A percentile compares a stretch with the other conserved stretches of the same genome.
Conservation (phyloP, 2,797 vertebrate genomes). For the Sebastes diaconus region DNA sequence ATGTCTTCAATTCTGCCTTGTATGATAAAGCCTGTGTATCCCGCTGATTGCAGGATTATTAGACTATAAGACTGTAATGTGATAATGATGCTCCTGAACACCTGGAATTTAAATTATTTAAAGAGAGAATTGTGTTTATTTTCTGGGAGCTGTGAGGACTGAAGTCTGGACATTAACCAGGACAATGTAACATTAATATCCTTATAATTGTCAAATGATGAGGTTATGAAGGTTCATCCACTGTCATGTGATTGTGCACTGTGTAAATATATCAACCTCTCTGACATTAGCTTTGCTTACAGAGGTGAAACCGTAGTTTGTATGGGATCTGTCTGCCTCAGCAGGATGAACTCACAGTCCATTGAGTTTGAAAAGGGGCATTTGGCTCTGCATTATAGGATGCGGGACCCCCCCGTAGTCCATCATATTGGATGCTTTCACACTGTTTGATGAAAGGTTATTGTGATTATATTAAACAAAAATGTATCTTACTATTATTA, state of each 20-base stretch:
- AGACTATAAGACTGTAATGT: not conserved
- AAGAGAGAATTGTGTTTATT: not conserved
- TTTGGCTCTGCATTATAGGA: constrained; percentile 79
- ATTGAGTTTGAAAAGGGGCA: constrained; percentile 80
- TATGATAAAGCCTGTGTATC: not conserved
- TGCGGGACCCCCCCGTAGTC: constrained; percentile 62
- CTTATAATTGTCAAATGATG: not conserved
- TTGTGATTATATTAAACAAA: not conserved
- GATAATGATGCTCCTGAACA: not conserved
- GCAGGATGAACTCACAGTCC: constrained; percentile 83
- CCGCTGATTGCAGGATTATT: not conserved
- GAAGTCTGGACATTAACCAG: not conserved
- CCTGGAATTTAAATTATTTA: not conserved
- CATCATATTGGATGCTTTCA: constrained; percentile 75
- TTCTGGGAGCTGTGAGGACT: not conserved
- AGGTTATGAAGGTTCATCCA: not conserved
- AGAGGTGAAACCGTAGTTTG: constrained; percentile 78
- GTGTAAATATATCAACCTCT: constrained; percentile 69
- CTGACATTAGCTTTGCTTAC: constrained; percentile 85
- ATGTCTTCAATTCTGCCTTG: not conserved
- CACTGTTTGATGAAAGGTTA: constrained; percentile 53
- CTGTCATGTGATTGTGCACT: constrained; percentile 42
- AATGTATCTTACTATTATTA: constrained; percentile 9
- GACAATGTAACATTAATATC: not conserved
- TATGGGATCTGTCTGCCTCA: constrained; percentile 81